A percentile compares a stretch with the other conserved stretches of the same genome.
Conservation (phyloP, 2,888 invertebrate species). For the Nezara viridula region DNA sequence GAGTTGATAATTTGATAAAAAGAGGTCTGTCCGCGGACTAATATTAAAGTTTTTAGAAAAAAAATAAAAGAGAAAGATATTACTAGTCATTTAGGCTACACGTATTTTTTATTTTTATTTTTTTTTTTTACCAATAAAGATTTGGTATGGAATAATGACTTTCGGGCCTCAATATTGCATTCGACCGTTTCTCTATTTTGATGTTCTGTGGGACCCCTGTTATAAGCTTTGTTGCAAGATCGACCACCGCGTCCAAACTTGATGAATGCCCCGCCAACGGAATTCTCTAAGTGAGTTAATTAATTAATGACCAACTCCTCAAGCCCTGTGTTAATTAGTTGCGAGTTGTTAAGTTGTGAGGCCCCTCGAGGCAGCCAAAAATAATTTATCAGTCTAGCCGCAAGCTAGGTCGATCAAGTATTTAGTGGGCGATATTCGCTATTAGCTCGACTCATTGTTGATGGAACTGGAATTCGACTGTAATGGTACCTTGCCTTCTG, state of each 20-base stretch:
- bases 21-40: no score
- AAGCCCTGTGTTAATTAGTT: constrained; percentile 53
- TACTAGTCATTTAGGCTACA: no score
- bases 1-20: no score
- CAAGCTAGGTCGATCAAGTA: constrained; percentile 42
- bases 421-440: not conserved
- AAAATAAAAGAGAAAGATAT: no score
- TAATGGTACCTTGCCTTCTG: not conserved
- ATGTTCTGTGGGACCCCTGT: not conserved
- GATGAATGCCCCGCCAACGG: constrained; percentile 36
- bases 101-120: no score
- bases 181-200: not conserved
- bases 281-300: constrained; percentile 41
- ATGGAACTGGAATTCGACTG: not conserved
- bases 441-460: constrained; percentile 3
- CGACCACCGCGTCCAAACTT: constrained; percentile 39
- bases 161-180: not conserved
- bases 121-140: no score
- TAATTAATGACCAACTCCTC: constrained; percentile 43
- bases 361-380: constrained; percentile 26
- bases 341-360: constrained; percentile 51
- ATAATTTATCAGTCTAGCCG: constrained; percentile 46
- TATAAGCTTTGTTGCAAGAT: not conserved
- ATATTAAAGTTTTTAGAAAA: no score
- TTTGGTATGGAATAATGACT: no score